Evolutionary conservation across 2,113 vertebrate species (phyloP), one percentile per base, ranked within the genome.

Genomic region (Prochilodus magdalenae): DNA sequence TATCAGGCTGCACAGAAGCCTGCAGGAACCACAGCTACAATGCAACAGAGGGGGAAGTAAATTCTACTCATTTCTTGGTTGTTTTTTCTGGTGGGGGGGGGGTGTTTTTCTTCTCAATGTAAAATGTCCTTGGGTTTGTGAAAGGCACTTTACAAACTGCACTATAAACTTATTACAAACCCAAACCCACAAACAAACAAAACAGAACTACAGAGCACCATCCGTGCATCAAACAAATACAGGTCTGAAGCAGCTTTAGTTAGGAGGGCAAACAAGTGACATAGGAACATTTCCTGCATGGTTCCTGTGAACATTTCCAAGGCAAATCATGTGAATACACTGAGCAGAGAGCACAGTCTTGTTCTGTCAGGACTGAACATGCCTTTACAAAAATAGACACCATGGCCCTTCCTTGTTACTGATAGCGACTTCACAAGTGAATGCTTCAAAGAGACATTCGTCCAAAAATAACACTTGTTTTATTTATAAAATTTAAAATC

Each of bases 1-100:
- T 90, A 88, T 88, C 89, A 79, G 70, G 33, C 72, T 78, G 44
- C 75, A 82, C 87, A 90, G 85, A 82, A 81, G 77, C 75, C 57
- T 36, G 73, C 79, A 85, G 83, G 73, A 85, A 84, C 65, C 79
- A 27, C 40, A 57, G 67, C 33, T 30, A 75, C 77, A 82, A 84
- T 71, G 74, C 29, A 78, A 76, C 80, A 67, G 51, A 78, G 20
- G 65, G 36, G 57, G 78, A 79, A 84, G 83, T 77, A 65, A 80
- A 63, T 36, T 29, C 22, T 12, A 44, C 40, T 8, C 5, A 44
- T 44, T 44, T 44, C 40, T 8, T 44, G 11, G 40, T 44, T 44
- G 40, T 44, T 44, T 44, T 44, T 44, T 36, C n/a, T n/a, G n/a
- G n/a, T 36, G 36, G 36, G 36, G 7, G 36, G 7, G 3, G 3